Base-by-base conservation (phyloP, 2,113 vertebrate genomes). In the Ochotona curzoniae region DNA sequence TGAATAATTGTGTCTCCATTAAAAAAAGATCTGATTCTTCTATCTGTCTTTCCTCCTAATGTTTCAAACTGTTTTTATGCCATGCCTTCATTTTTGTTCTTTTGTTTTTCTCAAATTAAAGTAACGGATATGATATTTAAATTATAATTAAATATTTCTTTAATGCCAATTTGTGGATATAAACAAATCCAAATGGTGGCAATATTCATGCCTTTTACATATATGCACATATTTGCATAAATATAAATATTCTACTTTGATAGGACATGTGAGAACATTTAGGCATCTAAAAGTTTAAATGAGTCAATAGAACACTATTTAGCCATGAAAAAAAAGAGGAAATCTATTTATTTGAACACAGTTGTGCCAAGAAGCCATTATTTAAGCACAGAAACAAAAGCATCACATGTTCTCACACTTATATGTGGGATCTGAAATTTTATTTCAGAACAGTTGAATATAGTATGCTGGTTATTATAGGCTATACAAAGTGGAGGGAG, bases 81-180 rank as follows among this genome's bases (percentile, higher is more conserved):
- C 9, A 57, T 84, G 69, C 10, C 23, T 87, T 91, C 60, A 83
- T 92, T 57, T 86, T 64, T 78, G 10, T 86, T 14, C 51, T 30
- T 95, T 67, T 67, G 49, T 64, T 78, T 92, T 78, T 75, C 64
- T 95, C 63, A 87, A 69, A 26, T 60, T 91, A 85, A 83, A 91
- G 83, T 76, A 28, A 94, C 26, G 1, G 67, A 73, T 18, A 90
- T 69, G n/a, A 73, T 51, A 74, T 80, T 85, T 83, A 23, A 85
- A 79, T 83, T 88, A 91, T 2, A 38, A 79, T 71, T 83, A 76
- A 78, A 30, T 73, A 79, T 44, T 85, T 92, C 32, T 13, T 70
- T 87, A 74, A 70, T 89, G 54, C n/a, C 20, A 64, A 70, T 15
- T 88, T 84, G 4, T 44, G 85, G 11, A 78, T 85, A 87, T 21